A percentile compares a stretch with the other conserved stretches of the same genome.
Conservation (phyloP, 1,140 invertebrate species). For the Hyles euphorbiae region DNA sequence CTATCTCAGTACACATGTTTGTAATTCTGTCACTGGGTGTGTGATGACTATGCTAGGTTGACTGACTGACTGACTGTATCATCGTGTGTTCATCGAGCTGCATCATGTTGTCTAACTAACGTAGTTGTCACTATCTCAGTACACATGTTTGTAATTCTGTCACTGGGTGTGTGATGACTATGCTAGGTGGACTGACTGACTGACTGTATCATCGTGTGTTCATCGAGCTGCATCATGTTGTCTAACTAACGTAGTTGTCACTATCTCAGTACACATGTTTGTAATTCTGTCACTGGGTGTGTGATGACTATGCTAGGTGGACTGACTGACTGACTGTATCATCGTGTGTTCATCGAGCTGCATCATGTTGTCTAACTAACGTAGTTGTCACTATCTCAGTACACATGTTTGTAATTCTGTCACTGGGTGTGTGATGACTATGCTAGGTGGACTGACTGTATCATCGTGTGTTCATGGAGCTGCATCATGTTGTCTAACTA, state of each 20-base stretch:
- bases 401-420: conserved; percentile 23
- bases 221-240: not conserved
- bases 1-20: conserved; percentile 25
- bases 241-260: conserved; percentile 17
- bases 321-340: conserved; percentile 1
- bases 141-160: conserved; percentile 23
- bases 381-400: conserved; percentile 24
- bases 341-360: not conserved
- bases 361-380: not conserved
- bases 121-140: conserved; percentile 24
- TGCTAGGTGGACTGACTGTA: not conserved
- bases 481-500: not conserved
- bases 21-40: conserved; percentile 23
- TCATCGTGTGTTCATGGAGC: not conserved
- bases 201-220: not conserved
- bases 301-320: conserved; percentile 12
- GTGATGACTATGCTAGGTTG: conserved; percentile 12
- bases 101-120: not conserved
- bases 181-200: conserved; percentile 1
- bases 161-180: conserved; percentile 23
- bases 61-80: not conserved
- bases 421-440: conserved; percentile 23
- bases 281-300: conserved; percentile 24
- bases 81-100: not conserved
- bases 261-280: conserved; percentile 25